Conservation (phyloP, 64 coral and sea anemone genomes). For the Dendrophyllia cribrosa region DNA sequence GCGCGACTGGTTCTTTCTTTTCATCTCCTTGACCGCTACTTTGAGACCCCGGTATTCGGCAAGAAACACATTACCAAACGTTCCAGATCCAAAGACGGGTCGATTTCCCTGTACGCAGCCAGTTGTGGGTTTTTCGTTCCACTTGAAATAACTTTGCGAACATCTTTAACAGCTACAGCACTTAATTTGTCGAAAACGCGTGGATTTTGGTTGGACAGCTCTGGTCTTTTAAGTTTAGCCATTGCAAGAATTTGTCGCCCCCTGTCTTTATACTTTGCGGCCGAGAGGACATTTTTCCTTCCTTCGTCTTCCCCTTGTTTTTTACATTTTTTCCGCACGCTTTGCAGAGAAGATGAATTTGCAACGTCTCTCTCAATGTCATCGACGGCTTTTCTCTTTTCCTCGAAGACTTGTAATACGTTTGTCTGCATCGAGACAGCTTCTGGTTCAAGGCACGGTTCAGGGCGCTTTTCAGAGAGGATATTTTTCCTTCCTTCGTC, state of each 20-base stretch:
- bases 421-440: too few species aligned
- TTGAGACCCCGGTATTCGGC: constrained; percentile 38
- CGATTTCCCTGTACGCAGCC: background rate
- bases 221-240: constrained; percentile 19
- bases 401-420: too few species aligned
- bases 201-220: too few species aligned
- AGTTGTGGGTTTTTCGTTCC: background rate
- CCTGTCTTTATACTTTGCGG: background rate
- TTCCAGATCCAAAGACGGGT: background rate
- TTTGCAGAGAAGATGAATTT: background rate
- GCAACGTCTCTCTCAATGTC: background rate
- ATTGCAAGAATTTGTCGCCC: constrained; percentile 27
- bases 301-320: background rate
- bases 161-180: background rate
- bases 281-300: too few species aligned
- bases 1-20: background rate
- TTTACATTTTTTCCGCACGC: background rate
- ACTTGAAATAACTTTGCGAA: too few species aligned
- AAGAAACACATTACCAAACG: constrained; percentile 14
- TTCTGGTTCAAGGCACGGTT: too few species aligned
- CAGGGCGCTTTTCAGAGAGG: too few species aligned
- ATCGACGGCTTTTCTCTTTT: background rate
- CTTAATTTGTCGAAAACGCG: background rate
- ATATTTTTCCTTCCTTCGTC: too few species aligned
- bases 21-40: constrained; percentile 48